A percentile compares a stretch with the other conserved stretches of the same genome.
These are phyloP conservation scores for Tor tambroides DNA, from an alignment of 2,113 vertebrate genomes.

Conservation along the genomic window DNA sequence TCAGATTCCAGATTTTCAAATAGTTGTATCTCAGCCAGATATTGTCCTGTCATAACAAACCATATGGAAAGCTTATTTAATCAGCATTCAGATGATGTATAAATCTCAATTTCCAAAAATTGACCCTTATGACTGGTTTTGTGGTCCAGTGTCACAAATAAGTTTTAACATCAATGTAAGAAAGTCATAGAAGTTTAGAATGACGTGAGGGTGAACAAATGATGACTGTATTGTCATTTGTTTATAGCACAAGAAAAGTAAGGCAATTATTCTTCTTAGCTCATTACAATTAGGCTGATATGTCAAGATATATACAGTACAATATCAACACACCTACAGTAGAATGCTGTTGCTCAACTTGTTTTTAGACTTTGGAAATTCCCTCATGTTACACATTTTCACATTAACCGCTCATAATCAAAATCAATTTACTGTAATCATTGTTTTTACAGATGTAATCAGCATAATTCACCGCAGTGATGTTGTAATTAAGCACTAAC, in stretches of 20 bases:
- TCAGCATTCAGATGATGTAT: too few species aligned
- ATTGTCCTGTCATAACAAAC: too few species aligned
- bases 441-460: constrained; percentile 15
- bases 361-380: background rate
- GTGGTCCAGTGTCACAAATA: too few species aligned
- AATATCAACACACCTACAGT: background rate
- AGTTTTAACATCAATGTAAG: background rate
- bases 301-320: background rate
- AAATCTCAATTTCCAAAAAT: too few species aligned
- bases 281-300: background rate
- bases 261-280: background rate
- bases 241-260: too few species aligned
- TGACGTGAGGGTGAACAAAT: too few species aligned
- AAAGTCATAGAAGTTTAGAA: too few species aligned
- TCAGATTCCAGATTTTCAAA: too few species aligned
- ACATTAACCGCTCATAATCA: background rate
- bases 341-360: background rate
- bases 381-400: background rate
- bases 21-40: too few species aligned
- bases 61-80: too few species aligned
- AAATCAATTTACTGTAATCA: background rate
- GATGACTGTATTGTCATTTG: too few species aligned
- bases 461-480: background rate
- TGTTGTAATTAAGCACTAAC: background rate
- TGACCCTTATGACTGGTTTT: too few species aligned